Conservation (phyloP, 2,113 vertebrate genomes). For the Platichthys stellatus region DNA sequence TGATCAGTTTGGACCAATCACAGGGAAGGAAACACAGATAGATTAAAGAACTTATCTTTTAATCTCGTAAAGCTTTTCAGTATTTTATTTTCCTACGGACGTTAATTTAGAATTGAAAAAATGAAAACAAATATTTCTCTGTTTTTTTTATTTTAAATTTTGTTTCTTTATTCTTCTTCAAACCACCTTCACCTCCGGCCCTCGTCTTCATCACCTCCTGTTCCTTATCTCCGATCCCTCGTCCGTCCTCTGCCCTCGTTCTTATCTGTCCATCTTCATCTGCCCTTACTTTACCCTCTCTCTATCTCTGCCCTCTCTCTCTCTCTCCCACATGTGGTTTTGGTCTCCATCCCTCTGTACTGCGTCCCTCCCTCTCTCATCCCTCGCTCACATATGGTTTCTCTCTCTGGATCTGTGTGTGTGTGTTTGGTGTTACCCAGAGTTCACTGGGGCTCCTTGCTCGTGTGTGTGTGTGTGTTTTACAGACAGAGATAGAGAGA, state of each 20-base stretch:
- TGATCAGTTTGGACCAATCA: too few relatives aligned
- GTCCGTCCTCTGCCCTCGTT: neutral
- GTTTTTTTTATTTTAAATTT: too few relatives aligned
- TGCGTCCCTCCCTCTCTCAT: slow-evolving; percentile 52
- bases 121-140: too few relatives aligned
- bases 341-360: slow-evolving; percentile 63
- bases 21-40: too few relatives aligned
- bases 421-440: slow-evolving; percentile 77
- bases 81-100: too few relatives aligned
- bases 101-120: too few relatives aligned
- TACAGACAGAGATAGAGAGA: slow-evolving; percentile 12
- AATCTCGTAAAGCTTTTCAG: too few relatives aligned
- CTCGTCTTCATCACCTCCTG: neutral
- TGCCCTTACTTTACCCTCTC: slow-evolving; percentile 43
- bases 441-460: slow-evolving; percentile 77
- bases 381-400: slow-evolving; percentile 76
- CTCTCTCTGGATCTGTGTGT: slow-evolving; percentile 58
- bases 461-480: slow-evolving; percentile 21
- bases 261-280: slow-evolving; percentile 44
- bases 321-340: slow-evolving; percentile 74
- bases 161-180: too few relatives aligned
- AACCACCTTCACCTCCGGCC: too few relatives aligned
- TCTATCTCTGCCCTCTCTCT: slow-evolving; percentile 49
- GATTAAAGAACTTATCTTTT: too few relatives aligned
- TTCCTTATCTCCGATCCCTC: neutral